Conservation (phyloP, 1,140 invertebrate species). For the Radopholus similis region DNA sequence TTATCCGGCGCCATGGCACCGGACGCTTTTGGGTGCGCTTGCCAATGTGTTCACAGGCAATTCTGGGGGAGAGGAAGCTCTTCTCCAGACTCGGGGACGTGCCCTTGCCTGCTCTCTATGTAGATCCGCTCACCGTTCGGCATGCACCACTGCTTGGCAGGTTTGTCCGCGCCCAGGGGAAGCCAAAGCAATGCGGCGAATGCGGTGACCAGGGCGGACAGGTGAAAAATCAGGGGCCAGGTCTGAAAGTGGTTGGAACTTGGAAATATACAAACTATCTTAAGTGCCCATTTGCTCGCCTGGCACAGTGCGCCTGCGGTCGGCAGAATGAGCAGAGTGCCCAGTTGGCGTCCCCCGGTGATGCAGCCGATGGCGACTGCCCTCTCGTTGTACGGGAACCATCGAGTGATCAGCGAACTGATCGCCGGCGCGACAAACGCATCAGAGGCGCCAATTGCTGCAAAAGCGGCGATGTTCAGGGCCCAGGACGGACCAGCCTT, state of each 20-base stretch:
- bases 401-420: constrained; percentile 57
- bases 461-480: no score
- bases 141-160: constrained; percentile 57
- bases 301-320: constrained; percentile 59
- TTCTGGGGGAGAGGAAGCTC: constrained; percentile 32
- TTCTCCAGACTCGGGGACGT: constrained; percentile 7
- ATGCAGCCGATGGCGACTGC: constrained; percentile 59
- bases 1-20: constrained; percentile 45
- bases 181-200: constrained; percentile 57
- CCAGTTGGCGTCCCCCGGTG: constrained; percentile 58
- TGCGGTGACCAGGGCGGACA: constrained; percentile 46
- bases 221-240: constrained; percentile 59
- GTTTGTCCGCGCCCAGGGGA: constrained; percentile 57
- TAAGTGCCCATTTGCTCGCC: no score
- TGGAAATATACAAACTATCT: not conserved
- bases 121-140: constrained; percentile 48
- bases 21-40: constrained; percentile 49
- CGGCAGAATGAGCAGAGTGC: constrained; percentile 57
- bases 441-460: constrained; percentile 53
- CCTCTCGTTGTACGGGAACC: constrained; percentile 53
- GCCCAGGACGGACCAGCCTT: no score
- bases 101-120: constrained; percentile 53
- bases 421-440: constrained; percentile 56
- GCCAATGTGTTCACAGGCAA: constrained; percentile 58
- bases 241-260: constrained; percentile 9